Evolutionary conservation across 37 sponge, comb jelly and placozoan species (phyloP).

Genomic region (Petrosia ficiformis): DNA sequence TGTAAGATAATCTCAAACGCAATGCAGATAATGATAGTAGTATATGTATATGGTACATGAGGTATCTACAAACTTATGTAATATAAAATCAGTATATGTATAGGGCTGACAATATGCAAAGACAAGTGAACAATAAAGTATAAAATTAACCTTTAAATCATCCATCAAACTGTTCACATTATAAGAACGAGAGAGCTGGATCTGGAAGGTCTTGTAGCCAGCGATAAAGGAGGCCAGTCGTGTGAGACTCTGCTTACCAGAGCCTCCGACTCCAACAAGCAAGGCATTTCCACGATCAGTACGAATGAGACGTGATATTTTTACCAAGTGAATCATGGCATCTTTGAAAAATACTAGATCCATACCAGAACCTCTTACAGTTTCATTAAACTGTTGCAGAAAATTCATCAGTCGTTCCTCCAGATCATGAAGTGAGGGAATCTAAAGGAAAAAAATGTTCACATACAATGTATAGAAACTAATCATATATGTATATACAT

Average conservation of each 20-base stretch:
- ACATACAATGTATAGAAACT: not conserved
- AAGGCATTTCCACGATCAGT: conserved; percentile 95
- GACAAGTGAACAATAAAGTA: no score
- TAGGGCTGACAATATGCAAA: no score
- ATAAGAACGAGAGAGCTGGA: conserved; percentile 95
- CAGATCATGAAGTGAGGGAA: conserved; percentile 68
- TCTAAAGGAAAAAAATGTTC: conserved; percentile 31
- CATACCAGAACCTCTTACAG: conserved; percentile 95
- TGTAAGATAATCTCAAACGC: no score
- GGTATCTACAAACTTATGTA: no score
- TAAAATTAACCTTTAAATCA: conserved; percentile 71
- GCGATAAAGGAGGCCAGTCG: conserved; percentile 98
- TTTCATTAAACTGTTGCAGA: conserved; percentile 93
- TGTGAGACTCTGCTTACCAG: conserved; percentile 99
- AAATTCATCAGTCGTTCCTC: conserved; percentile 74
- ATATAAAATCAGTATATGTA: no score
- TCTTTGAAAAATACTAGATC: conserved; percentile 99
- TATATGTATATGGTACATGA: no score
- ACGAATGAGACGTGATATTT: conserved; percentile 97
- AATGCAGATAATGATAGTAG: no score
- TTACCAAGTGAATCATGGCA: conserved; percentile 96
- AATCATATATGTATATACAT: not conserved
- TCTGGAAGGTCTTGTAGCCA: conserved; percentile 98
- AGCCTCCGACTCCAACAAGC: conserved; percentile 99
- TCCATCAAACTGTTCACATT: conserved; percentile 96